These are phyloP conservation scores for Synodontis membranacea DNA, from an alignment of 2,113 vertebrate species.

Conservation along the genomic window DNA sequence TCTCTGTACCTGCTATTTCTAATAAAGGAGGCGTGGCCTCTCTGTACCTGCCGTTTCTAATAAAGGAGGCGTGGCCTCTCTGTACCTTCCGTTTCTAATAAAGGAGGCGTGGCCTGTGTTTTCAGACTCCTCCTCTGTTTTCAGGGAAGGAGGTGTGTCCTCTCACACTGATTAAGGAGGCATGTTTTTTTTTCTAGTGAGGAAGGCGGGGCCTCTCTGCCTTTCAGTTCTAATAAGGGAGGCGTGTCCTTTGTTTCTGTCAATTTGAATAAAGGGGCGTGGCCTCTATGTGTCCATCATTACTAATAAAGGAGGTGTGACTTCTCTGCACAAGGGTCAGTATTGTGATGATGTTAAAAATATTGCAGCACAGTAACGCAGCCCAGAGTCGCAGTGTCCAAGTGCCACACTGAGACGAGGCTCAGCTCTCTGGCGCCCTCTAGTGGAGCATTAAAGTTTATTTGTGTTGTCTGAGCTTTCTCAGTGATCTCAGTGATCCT, in stretches of 20 bases:
- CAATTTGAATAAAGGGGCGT: too few relatives aligned
- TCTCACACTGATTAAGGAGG: too few relatives aligned
- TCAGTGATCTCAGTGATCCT: neutral
- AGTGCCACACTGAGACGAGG: neutral
- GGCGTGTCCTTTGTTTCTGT: neutral
- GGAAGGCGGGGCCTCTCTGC: neutral
- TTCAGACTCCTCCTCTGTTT: too few relatives aligned
- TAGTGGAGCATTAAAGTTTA: neutral
- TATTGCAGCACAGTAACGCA: too few relatives aligned
- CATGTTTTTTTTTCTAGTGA: neutral
- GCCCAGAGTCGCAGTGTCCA: too few relatives aligned
- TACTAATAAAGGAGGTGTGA: neutral
- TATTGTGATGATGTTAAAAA: neutral
- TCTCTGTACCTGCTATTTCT: neutral
- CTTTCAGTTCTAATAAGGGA: neutral
- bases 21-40: too few relatives aligned
- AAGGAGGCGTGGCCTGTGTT: neutral
- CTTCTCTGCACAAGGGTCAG: too few relatives aligned
- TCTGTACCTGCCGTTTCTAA: too few relatives aligned
- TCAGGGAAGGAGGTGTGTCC: too few relatives aligned
- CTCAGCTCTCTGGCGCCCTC: constrained; percentile 28
- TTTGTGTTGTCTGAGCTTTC: neutral
- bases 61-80: neutral
- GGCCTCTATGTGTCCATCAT: neutral
- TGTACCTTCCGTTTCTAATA: neutral